These are phyloP conservation scores for Jordanella pulchra DNA, from an alignment of 2,797 vertebrate genomes.

Conservation along the genomic window DNA sequence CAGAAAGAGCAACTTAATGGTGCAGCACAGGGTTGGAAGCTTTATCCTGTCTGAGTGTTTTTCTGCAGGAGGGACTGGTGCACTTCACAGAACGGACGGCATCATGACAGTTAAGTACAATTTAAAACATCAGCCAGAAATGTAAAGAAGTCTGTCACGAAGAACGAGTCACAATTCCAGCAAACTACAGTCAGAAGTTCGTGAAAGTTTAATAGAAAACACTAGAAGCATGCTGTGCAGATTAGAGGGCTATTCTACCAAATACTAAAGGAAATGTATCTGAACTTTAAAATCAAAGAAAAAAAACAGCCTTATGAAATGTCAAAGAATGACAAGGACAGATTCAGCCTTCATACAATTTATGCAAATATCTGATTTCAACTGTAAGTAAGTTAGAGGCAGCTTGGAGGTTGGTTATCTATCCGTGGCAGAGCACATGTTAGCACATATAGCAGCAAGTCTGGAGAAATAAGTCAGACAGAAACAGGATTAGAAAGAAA, in stretches of 20 bases:
- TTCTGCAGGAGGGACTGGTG: neutral
- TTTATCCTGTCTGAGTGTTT: neutral
- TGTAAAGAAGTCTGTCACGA: neutral
- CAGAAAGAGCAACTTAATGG: too few species aligned
- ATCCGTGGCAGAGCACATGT: slow-evolving; percentile 56
- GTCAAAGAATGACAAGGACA: neutral
- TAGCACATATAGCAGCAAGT: slow-evolving; percentile 66
- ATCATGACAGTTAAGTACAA: neutral
- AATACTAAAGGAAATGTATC: neutral
- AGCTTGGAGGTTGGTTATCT: slow-evolving; percentile 66
- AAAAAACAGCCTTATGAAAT: neutral
- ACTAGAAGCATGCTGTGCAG: neutral
- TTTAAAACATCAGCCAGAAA: neutral
- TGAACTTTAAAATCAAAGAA: neutral
- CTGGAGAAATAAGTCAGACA: slow-evolving; percentile 49
- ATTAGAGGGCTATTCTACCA: neutral
- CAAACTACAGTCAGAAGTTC: too few species aligned
- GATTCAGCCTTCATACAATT: neutral
- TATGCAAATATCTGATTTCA: slow-evolving; percentile 1
- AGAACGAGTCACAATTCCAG: too few species aligned
- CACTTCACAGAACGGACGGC: neutral
- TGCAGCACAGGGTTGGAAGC: neutral
- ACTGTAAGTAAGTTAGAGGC: slow-evolving; percentile 43
- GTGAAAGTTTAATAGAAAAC: too few species aligned
- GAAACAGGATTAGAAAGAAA: slow-evolving; percentile 41